phyloP scores from a whole-genome alignment of 2,888 invertebrate genomes.

The Onchidella celtica region DNA sequence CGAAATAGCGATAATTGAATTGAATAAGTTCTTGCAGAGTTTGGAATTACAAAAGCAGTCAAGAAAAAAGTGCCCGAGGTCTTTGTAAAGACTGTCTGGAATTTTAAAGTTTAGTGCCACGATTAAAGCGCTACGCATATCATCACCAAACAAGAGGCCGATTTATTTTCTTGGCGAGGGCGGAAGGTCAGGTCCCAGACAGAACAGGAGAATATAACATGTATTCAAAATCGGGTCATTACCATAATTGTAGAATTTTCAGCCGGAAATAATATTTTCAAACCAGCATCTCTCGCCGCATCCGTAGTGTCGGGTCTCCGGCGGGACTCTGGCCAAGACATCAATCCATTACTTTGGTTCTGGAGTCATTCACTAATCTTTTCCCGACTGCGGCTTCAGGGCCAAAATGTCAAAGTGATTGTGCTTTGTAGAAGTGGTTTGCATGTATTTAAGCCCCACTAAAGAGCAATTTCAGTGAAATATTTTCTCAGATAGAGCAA shows the following conservation, averaged over 20 bases:
- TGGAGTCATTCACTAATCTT: constrained; percentile 3
- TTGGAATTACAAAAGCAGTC: no score
- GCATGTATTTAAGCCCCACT: constrained; percentile 41
- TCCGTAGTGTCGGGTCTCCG: not conserved
- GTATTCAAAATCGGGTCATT: constrained; percentile 25
- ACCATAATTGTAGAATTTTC: constrained; percentile 31
- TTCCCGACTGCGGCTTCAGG: not conserved
- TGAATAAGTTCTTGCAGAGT: no score
- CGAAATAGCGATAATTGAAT: no score
- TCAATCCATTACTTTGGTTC: constrained; percentile 1
- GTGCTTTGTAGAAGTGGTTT: constrained; percentile 44
- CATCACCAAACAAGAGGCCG: not conserved
- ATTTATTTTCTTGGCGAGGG: not conserved
- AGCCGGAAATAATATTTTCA: constrained; percentile 42
- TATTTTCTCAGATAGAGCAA: constrained; percentile 42
- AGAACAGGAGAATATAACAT: not conserved
- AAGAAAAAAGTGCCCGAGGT: no score
- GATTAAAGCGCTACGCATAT: no score
- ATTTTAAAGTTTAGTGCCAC: no score
- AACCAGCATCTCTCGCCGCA: constrained; percentile 29
- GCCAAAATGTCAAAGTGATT: constrained; percentile 45
- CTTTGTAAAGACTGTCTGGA: no score
- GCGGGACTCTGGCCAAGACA: constrained; percentile 21
- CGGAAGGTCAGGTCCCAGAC: constrained; percentile 4
- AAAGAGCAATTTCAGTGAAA: constrained; percentile 48